Evolutionary conservation across 2,888 invertebrate genomes (phyloP), one percentile per base, ranked within the genome.

Genomic region (Adelognathus sp.): DNA sequence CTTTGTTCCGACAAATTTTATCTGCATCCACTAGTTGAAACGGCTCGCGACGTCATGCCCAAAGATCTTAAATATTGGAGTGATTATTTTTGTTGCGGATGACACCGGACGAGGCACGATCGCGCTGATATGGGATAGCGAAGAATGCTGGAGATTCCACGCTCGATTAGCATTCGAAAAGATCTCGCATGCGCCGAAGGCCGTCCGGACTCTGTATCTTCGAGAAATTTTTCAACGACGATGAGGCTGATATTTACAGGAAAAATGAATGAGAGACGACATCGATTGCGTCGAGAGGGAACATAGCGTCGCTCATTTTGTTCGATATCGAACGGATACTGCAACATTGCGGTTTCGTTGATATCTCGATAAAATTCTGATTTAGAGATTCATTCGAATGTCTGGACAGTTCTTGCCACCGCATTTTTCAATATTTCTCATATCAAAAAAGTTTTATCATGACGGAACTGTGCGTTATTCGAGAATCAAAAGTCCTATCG

Each of bases 91-190:
- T 46, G 63, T 33, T 7, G 29, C 52, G 44, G 60, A 78, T 58
- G 73, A 74, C 64, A 69, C 66, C 66, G n/a, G n/a, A 33, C 39
- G 31, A 31, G 44, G 41, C 54, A 54, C 16, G 61, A 67, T 63
- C 41, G 56, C 71, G 50, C 54, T 56, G 71, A 67, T 66, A 64
- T 50, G 16, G 61, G 56, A 72, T n/a, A 27, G 50, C 29, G 27
- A 67, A 60, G 66, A 75, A 72, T 56, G 66, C 60, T 61, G 50
- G 75, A 72, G 50, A 79, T 76, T 76, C 76, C 72, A 16, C 24
- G 66, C 39, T 41, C 64, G 67, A 81, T 81, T 81, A 76, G 76
- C 72, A 73, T 81, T 81, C 79, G 75, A 73, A 76, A 78, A 82
- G 71, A 76, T 72, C 50, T 9, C 50, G 24, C 50, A 6, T 5